Evolutionary conservation across 2,113 vertebrate species (phyloP).

Genomic region (Cygnus atratus): DNA sequence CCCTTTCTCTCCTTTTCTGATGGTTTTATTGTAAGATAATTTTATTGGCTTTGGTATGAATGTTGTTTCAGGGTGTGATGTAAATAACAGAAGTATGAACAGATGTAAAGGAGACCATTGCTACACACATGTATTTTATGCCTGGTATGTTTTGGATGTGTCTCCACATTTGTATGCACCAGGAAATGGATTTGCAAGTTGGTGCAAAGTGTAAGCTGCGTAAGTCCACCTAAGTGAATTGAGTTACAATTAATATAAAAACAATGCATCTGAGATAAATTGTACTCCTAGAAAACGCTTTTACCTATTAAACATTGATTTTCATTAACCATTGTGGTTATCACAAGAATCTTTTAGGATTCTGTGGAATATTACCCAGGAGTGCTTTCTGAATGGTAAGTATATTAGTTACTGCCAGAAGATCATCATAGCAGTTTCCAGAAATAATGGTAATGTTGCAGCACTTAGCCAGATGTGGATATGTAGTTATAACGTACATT

Average conservation of each 20-base stretch:
- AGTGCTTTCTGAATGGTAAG: background rate
- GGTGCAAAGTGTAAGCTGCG: background rate
- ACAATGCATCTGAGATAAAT: background rate
- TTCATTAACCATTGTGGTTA: background rate
- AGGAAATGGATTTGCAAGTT: background rate
- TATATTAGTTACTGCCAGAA: background rate
- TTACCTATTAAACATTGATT: background rate
- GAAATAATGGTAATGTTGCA: background rate
- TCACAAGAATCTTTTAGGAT: background rate
- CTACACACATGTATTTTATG: too few relatives aligned
- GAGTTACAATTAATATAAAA: background rate
- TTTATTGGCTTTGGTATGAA: background rate
- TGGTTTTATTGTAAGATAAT: background rate
- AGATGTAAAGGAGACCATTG: too few relatives aligned
- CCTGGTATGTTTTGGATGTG: background rate
- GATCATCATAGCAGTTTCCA: background rate
- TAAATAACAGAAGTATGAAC: background rate
- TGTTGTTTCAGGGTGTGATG: background rate
- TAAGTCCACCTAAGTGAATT: background rate
- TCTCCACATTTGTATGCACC: rapidly evolving
- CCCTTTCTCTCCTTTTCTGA: background rate
- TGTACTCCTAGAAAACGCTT: background rate
- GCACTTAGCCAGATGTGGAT: background rate
- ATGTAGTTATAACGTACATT: background rate
- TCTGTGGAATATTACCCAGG: background rate